Conservation (phyloP, 2,888 invertebrate species). For the Hemithea aestivaria region DNA sequence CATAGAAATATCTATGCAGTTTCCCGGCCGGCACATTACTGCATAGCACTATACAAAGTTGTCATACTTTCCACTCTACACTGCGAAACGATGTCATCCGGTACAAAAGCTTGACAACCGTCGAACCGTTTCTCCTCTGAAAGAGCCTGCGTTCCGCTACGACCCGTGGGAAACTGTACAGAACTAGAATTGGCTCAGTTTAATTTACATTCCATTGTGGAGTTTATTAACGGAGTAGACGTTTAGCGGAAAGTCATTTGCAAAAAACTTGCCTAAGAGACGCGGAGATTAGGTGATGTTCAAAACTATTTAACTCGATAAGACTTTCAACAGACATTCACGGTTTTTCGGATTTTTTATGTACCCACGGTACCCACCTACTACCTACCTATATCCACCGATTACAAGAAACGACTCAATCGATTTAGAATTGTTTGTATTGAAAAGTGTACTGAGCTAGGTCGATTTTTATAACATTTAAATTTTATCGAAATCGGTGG, state of each 20-base stretch:
- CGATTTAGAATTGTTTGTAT: too few species aligned
- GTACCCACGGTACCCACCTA: too few species aligned
- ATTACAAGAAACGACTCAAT: too few species aligned
- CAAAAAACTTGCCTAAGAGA: background rate
- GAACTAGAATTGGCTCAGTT: conserved; percentile 11
- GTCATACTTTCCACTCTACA: background rate
- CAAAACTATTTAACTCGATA: background rate
- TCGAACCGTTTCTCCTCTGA: conserved; percentile 28
- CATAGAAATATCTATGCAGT: too few species aligned
- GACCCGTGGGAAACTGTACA: conserved; percentile 22
- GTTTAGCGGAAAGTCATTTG: too few species aligned
- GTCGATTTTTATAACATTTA: too few species aligned
- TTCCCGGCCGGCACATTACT: too few species aligned
- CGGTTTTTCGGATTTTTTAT: too few species aligned
- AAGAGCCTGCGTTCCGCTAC: conserved; percentile 23
- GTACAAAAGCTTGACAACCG: conserved; percentile 33
- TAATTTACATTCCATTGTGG: conserved; percentile 12
- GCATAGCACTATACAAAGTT: background rate
- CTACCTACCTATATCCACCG: too few species aligned
- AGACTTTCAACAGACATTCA: background rate
- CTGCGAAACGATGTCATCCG: conserved; percentile 40
- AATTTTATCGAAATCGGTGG: too few species aligned
- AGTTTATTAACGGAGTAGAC: background rate
- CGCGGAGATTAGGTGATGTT: background rate
- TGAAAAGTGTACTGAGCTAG: too few species aligned